phyloP scores from a whole-genome alignment of 2,888 invertebrate species.

The Gymnoscelis rufifasciata region DNA sequence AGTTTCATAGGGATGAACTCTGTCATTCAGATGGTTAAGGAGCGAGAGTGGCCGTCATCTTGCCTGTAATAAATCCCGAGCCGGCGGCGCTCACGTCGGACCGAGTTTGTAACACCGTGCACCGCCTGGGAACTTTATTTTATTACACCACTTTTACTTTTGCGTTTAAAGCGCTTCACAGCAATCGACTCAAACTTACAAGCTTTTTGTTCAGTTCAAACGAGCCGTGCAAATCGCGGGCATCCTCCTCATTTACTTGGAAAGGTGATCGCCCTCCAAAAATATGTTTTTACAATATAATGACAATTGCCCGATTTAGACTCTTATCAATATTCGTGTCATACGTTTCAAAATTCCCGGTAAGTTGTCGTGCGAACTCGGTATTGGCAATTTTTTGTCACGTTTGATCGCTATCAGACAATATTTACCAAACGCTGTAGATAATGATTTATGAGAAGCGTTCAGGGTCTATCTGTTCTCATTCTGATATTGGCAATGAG shows the following conservation, averaged over 20 bases:
- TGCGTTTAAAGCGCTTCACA: conserved; percentile 39
- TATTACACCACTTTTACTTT: conserved; percentile 69
- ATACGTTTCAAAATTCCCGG: conserved; percentile 37
- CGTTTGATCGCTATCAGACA: conserved; percentile 38
- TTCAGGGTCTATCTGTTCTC: neutral
- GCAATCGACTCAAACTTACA: conserved; percentile 17
- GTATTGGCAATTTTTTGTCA: conserved; percentile 44
- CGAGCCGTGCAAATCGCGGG: conserved; percentile 14
- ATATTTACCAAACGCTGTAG: conserved; percentile 21
- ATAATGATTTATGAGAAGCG: conserved; percentile 35
- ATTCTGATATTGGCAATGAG: neutral
- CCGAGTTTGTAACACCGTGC: conserved; percentile 36
- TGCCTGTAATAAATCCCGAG: conserved; percentile 50
- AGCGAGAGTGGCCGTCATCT: conserved; percentile 42
- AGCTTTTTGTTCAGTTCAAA: conserved; percentile 16
- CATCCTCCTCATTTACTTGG: conserved; percentile 13
- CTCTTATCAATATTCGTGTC: conserved; percentile 49
- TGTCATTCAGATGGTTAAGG: conserved; percentile 27
- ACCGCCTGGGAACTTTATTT: conserved; percentile 53
- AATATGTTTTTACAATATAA: conserved; percentile 26
- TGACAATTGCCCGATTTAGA: conserved; percentile 26
- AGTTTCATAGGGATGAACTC: conserved; percentile 25
- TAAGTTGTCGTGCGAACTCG: conserved; percentile 37
- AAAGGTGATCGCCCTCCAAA: conserved; percentile 26
- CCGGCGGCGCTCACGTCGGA: conserved; percentile 39